These are phyloP conservation scores for Lycaon pictus DNA, from an alignment of 2,113 vertebrate species.

Conservation along the genomic window DNA sequence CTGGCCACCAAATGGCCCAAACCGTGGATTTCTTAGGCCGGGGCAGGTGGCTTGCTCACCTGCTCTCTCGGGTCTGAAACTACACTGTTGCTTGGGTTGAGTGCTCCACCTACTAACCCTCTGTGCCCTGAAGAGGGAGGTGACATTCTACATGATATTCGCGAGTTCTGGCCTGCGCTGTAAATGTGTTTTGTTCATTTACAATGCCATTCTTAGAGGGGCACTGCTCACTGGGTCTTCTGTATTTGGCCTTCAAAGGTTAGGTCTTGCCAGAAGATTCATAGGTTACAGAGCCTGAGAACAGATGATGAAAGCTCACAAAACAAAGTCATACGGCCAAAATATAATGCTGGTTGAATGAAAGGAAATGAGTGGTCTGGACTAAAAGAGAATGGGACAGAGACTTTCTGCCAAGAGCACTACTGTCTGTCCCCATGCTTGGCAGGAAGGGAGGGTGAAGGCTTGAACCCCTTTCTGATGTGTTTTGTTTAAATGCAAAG, in stretches of 20 bases:
- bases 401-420: background rate
- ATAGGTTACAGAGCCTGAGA: background rate
- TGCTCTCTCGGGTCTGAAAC: background rate
- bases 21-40: accelerated
- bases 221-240: background rate
- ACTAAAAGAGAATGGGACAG: background rate
- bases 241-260: background rate
- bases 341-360: slow-evolving; percentile 34
- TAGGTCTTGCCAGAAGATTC: background rate
- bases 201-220: background rate
- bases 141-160: accelerated
- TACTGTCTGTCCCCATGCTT: background rate
- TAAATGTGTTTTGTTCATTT: background rate
- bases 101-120: background rate
- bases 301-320: background rate
- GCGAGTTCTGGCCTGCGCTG: accelerated
- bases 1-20: background rate
- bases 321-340: background rate
- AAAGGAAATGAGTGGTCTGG: slow-evolving; percentile 43
- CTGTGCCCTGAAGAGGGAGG: background rate
- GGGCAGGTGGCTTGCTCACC: background rate
- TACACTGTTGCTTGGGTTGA: background rate
- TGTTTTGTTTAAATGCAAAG: background rate
- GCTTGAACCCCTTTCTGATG: background rate
- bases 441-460: slow-evolving; percentile 49